phyloP scores from a whole-genome alignment of 2,797 vertebrate species.

The Liparis tanakae region DNA sequence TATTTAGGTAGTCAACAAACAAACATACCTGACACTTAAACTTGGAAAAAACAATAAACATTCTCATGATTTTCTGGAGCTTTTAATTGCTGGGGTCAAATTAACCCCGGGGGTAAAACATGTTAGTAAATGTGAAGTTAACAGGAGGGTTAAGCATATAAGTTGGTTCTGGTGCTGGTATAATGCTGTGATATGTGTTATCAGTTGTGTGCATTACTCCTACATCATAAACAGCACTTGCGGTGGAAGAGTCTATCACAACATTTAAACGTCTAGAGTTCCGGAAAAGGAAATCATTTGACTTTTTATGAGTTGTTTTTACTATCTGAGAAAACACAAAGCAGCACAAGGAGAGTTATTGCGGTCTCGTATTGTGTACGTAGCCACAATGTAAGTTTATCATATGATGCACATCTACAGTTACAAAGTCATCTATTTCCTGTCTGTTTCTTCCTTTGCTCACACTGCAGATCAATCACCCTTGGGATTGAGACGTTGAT shows the following conservation, averaged over 20 bases:
- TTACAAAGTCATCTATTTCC: neutral
- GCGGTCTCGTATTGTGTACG: constrained; percentile 1
- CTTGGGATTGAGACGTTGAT: neutral
- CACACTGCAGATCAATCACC: neutral
- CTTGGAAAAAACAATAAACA: too few species aligned
- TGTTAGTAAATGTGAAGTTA: too few species aligned
- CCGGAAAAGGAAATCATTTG: neutral
- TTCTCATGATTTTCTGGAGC: too few species aligned
- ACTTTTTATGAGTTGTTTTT: neutral
- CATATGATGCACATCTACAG: neutral
- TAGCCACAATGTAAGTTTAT: neutral
- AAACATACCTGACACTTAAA: too few species aligned
- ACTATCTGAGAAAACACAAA: constrained; percentile 5
- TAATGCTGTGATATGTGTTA: neutral
- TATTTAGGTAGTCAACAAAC: too few species aligned
- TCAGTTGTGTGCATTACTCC: neutral
- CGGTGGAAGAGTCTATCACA: neutral
- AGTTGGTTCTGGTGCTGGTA: constrained; percentile 1
- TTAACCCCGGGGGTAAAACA: too few species aligned
- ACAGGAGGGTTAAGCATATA: too few species aligned
- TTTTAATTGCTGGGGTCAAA: too few species aligned
- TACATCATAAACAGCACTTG: constrained; percentile 2
- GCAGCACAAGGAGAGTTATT: neutral
- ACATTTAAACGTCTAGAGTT: constrained; percentile 5
- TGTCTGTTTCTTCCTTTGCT: neutral